Conservation (phyloP, 1,140 invertebrate species). For the Venturia canescens region DNA sequence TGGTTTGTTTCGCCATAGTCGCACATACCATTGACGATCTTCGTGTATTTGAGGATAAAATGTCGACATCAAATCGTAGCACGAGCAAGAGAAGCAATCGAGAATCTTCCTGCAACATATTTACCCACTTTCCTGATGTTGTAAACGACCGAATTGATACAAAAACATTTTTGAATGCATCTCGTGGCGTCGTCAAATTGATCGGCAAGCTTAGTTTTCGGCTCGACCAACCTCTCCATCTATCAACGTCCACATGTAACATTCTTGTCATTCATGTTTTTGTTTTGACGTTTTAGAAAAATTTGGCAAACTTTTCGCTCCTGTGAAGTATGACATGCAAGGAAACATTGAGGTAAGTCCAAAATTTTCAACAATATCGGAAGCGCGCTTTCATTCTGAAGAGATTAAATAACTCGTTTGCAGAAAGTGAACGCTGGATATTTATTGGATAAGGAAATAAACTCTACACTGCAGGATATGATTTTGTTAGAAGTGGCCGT, state of each 20-base stretch:
- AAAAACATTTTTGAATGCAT: conserved; percentile 80
- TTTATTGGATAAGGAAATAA: conserved; percentile 75
- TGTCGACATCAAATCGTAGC: conserved; percentile 46
- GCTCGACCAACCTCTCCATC: conserved; percentile 1
- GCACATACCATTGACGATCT: background rate
- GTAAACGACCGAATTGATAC: conserved; percentile 80
- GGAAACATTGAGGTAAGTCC: conserved; percentile 84
- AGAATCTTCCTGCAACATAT: background rate
- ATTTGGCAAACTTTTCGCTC: conserved; percentile 84
- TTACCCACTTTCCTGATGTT: conserved; percentile 62
- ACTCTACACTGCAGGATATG: conserved; percentile 82
- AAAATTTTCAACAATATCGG: background rate
- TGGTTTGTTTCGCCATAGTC: background rate
- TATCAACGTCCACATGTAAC: background rate
- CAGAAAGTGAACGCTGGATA: conserved; percentile 82
- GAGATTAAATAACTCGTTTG: conserved; percentile 48
- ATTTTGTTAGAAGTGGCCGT: conserved; percentile 78
- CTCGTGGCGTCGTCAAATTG: conserved; percentile 79
- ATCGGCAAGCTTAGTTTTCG: conserved; percentile 77
- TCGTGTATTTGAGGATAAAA: conserved; percentile 24
- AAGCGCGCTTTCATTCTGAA: conserved; percentile 7
- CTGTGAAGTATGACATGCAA: conserved; percentile 85
- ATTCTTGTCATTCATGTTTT: background rate
- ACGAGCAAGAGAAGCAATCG: conserved; percentile 36
- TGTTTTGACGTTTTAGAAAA: conserved; percentile 78